Percentiles rank a stretch among this genome's conserved stretches.
Conservation (phyloP, 2,888 invertebrate genomes). For the Lithosia quadra region DNA sequence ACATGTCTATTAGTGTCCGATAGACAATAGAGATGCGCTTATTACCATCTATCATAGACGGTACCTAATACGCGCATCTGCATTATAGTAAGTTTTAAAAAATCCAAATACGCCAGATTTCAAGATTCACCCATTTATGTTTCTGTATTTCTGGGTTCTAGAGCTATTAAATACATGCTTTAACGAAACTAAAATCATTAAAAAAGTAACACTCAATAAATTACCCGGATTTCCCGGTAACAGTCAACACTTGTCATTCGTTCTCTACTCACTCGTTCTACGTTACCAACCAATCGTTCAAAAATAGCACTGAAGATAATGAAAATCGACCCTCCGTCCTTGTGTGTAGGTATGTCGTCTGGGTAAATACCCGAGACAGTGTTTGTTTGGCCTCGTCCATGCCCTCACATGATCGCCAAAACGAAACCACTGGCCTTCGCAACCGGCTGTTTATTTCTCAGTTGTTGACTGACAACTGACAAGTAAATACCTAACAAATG, state of each 20-base stretch:
- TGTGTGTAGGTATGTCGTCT: not conserved
- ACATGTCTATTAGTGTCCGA: too few relatives aligned
- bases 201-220: not conserved
- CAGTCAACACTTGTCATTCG: not conserved
- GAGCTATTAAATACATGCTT: too few relatives aligned
- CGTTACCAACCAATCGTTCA: not conserved
- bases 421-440: conserved; percentile 17
- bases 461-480: not conserved
- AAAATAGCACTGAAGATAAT: conserved; percentile 1
- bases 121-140: too few relatives aligned
- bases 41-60: too few relatives aligned
- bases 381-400: conserved; percentile 16
- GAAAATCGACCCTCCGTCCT: not conserved
- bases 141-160: too few relatives aligned
- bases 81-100: too few relatives aligned
- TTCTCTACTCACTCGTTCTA: not conserved
- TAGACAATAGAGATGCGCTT: too few relatives aligned
- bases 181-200: too few relatives aligned
- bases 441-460: conserved; percentile 13
- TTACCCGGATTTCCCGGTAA: not conserved
- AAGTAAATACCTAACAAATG: not conserved
- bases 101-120: too few relatives aligned
- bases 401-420: conserved; percentile 26
- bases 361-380: not conserved
- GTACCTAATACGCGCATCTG: too few relatives aligned